Evolutionary conservation across 2,888 invertebrate species (phyloP).

Genomic region (Phyllotreta cruciferae): DNA sequence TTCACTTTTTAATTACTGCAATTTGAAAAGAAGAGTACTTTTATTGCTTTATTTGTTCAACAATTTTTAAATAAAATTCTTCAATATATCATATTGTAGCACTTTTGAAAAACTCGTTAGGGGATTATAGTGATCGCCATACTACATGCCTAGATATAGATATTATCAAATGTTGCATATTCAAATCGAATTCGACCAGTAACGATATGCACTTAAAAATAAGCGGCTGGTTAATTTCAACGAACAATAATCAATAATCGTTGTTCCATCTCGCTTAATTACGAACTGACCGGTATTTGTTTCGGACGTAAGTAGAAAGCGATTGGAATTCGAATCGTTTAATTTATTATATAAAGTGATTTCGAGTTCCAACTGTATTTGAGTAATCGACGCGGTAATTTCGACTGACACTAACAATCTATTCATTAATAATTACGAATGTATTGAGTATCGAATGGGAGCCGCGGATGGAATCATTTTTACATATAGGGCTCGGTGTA

Average conservation of each 20-base stretch:
- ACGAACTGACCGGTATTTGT: constrained; percentile 10
- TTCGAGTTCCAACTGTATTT: constrained; percentile 32
- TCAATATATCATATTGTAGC: too few relatives aligned
- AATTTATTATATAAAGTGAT: constrained; percentile 33
- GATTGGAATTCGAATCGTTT: constrained; percentile 32
- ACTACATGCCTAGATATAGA: too few relatives aligned
- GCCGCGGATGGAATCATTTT: constrained; percentile 34
- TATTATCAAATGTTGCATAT: too few relatives aligned
- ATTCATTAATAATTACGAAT: constrained; percentile 41
- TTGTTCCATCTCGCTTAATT: constrained; percentile 18
- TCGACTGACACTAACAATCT: constrained; percentile 40
- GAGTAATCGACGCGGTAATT: constrained; percentile 38
- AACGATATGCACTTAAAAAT: too few relatives aligned
- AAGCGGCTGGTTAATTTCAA: too few relatives aligned
- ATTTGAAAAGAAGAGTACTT: too few relatives aligned
- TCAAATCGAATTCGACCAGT: too few relatives aligned
- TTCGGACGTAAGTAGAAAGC: constrained; percentile 29
- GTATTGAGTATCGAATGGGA: constrained; percentile 35
- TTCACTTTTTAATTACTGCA: too few relatives aligned
- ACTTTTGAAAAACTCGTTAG: too few relatives aligned
- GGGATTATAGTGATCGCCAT: too few relatives aligned
- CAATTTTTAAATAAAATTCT: too few relatives aligned
- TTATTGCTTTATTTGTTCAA: too few relatives aligned
- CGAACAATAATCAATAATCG: not conserved
- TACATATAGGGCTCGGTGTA: constrained; percentile 14